Percentiles rank a stretch among this genome's conserved stretches.
Conservation (phyloP, 2,797 vertebrate genomes). For the Hirundo rustica region DNA sequence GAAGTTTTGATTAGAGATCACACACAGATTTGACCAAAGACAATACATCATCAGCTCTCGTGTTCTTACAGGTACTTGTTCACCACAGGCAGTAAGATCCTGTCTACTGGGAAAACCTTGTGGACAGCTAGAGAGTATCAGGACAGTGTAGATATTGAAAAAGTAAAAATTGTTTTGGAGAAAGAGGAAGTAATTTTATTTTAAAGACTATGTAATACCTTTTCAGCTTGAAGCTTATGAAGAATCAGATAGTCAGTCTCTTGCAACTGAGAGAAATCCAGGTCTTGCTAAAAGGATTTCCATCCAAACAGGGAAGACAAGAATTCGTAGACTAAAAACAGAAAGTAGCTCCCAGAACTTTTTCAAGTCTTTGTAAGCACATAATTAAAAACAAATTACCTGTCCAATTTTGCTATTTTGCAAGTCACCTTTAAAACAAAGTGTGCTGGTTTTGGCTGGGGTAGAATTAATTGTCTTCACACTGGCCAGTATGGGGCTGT, state of each 20-base stretch:
- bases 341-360: neutral
- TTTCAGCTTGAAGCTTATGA: neutral
- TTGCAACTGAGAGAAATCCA: neutral
- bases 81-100: neutral
- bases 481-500: neutral
- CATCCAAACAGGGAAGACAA: neutral
- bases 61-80: neutral
- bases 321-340: neutral
- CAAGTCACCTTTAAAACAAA: neutral
- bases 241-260: neutral
- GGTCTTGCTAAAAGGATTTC: neutral
- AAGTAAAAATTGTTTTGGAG: neutral
- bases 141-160: neutral
- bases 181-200: neutral
- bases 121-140: neutral
- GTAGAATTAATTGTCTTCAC: neutral
- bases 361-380: neutral
- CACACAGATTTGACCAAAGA: neutral
- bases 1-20: neutral
- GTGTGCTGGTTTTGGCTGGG: neutral
- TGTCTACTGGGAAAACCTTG: neutral
- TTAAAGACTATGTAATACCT: neutral
- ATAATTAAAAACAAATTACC: neutral
- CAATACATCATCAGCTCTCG: too few species aligned
- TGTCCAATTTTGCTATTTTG: neutral